Evolutionary conservation across 2,113 vertebrate genomes (phyloP).

Genomic region (Paramormyrops kingsleyae): DNA sequence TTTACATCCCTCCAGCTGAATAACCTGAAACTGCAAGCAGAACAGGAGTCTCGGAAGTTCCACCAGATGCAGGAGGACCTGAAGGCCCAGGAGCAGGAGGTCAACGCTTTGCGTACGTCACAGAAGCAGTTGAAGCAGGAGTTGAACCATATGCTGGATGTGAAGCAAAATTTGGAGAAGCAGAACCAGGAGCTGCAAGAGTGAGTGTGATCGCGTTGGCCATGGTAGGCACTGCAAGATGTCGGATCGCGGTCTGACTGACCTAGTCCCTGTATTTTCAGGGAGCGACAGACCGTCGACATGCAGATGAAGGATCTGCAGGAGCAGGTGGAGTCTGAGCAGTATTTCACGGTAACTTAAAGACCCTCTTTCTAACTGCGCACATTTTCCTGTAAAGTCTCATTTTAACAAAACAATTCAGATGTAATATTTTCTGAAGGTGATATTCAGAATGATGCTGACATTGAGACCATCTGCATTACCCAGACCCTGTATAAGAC

Average conservation of each 20-base stretch:
- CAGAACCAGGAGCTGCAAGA: slow-evolving; percentile 84
- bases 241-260: background rate
- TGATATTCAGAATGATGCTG: background rate
- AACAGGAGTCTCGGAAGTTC: slow-evolving; percentile 84
- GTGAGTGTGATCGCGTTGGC: slow-evolving; percentile 51
- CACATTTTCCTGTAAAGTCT: background rate
- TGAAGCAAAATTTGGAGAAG: slow-evolving; percentile 84
- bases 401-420: background rate
- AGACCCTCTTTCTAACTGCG: background rate
- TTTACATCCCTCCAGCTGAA: slow-evolving; percentile 62
- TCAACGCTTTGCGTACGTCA: slow-evolving; percentile 75
- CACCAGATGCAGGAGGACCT: slow-evolving; percentile 81
- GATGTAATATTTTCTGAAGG: background rate
- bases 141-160: slow-evolving; percentile 83
- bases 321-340: slow-evolving; percentile 89
- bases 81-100: slow-evolving; percentile 84
- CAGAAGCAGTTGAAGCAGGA: slow-evolving; percentile 95
- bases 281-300: slow-evolving; percentile 84
- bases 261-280: slow-evolving; percentile 48
- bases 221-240: too few species aligned
- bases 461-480: background rate
- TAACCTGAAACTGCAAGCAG: slow-evolving; percentile 76
- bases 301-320: slow-evolving; percentile 89
- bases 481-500: slow-evolving; percentile 91
- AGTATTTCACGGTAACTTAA: slow-evolving; percentile 82